Base-by-base conservation (phyloP, 2,888 invertebrate species). In the Volucella zonaria region DNA sequence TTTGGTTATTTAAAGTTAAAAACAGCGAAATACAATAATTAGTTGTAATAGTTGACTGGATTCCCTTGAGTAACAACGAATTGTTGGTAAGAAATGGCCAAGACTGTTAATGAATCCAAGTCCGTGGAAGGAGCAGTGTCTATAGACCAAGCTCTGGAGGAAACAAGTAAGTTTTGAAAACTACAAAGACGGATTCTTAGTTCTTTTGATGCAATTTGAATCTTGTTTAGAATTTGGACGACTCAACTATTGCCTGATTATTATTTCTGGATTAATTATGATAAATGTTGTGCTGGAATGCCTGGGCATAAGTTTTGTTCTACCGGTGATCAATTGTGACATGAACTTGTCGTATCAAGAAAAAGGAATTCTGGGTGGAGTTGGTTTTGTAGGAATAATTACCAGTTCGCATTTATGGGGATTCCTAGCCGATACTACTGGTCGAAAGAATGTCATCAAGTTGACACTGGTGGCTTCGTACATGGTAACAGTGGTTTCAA, bases 331-430 rank as follows among this genome's bases (percentile, higher is more conserved):
- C 8, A 89, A 92, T 87, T 92, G 92, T 85, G 92, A 92, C 86
- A 89, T 92, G 61, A 82, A 89, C 45, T 87, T 92, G 87, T 89
- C 89, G 3, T 91, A 91, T 43, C 87, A 88, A 43, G 89, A 92
- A 73, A 92, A 92, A 70, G 92, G 92, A 10, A 87, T 91, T 70
- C 88, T 92, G 31, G 90, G 90, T 23, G 91, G 91, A 14, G 88
- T 90, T 4, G 90, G 91, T 10, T 91, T 92, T 87, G 87, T 91
- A 18, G 92, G 92, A 87, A 93, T 93, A 80, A 92, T 94, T 38
- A 87, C 92, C 3, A 93, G 93, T 70, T 93, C 93, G 1, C 93
- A 93, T 88, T 88, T 93, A 45, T 94, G 93, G 93, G 94, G 94
- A 23, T 93, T 92, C 87, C 87, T 93, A 56, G 93, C 93, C 0